A percentile compares a stretch with the other conserved stretches of the same genome.
phyloP scores from a whole-genome alignment of 2,113 vertebrate species.

The Corynorhinus townsendii region DNA sequence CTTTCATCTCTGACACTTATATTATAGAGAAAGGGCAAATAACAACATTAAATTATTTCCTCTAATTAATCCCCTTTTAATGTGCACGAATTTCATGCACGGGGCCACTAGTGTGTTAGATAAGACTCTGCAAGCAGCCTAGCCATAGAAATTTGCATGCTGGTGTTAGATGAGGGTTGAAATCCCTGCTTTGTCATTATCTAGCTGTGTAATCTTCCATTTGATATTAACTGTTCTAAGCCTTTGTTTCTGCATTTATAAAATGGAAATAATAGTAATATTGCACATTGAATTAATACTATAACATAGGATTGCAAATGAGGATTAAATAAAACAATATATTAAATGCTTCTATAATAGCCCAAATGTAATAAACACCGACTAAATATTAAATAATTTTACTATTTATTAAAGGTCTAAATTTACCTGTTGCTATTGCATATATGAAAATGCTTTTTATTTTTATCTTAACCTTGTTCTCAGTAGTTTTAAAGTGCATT shows the following conservation, averaged over 20 bases:
- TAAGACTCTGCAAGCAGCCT: neutral
- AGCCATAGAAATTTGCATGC: neutral
- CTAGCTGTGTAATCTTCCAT: neutral
- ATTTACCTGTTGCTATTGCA: neutral
- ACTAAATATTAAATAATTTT: conserved; percentile 1
- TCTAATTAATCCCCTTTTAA: no score
- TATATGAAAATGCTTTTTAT: neutral
- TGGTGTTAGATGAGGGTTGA: neutral
- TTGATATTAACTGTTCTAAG: neutral
- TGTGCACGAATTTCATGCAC: no score
- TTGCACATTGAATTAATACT: neutral
- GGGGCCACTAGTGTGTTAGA: no score
- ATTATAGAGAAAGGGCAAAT: no score
- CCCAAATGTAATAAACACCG: neutral
- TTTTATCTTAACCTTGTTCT: neutral
- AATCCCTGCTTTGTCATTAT: neutral
- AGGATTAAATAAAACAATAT: neutral
- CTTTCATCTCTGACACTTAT: no score
- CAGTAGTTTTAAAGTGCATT: neutral
- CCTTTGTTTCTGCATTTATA: neutral
- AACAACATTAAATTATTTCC: no score
- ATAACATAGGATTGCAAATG: neutral
- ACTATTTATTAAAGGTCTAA: neutral
- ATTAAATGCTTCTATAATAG: neutral
- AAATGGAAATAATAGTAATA: neutral